These are phyloP conservation scores for Porites rus DNA, from an alignment of 92 coral and sea anemone genomes.

Conservation along the genomic window DNA sequence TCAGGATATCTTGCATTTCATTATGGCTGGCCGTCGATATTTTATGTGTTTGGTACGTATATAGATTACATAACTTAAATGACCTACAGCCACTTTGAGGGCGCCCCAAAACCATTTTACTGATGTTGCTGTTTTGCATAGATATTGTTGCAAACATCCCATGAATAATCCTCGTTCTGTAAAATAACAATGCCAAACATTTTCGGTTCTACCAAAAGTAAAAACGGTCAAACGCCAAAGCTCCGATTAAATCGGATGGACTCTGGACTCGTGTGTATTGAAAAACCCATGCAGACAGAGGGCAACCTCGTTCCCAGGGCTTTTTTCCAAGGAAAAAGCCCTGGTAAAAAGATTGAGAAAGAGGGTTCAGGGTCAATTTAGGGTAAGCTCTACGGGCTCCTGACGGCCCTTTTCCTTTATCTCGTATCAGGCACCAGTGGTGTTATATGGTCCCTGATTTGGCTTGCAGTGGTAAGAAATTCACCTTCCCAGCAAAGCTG, in stretches of 20 bases:
- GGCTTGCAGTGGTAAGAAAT: conserved; percentile 53
- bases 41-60: conserved; percentile 39
- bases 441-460: conserved; percentile 45
- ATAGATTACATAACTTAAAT: background rate
- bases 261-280: too few species aligned
- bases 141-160: too few species aligned
- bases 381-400: background rate
- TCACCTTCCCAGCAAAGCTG: conserved; percentile 53
- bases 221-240: too few species aligned
- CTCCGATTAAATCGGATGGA: too few species aligned
- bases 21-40: conserved; percentile 30
- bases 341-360: too few species aligned
- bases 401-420: background rate
- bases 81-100: background rate
- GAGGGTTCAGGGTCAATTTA: background rate
- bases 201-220: too few species aligned
- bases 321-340: too few species aligned
- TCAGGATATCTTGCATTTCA: conserved; percentile 49
- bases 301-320: too few species aligned
- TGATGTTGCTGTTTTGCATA: background rate
- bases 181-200: too few species aligned
- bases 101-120: background rate
- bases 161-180: too few species aligned
- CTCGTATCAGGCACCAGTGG: conserved; percentile 8
- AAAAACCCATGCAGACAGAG: too few species aligned